Evolutionary conservation across 2,797 vertebrate species (phyloP).

Genomic region (Poecile montanus): DNA sequence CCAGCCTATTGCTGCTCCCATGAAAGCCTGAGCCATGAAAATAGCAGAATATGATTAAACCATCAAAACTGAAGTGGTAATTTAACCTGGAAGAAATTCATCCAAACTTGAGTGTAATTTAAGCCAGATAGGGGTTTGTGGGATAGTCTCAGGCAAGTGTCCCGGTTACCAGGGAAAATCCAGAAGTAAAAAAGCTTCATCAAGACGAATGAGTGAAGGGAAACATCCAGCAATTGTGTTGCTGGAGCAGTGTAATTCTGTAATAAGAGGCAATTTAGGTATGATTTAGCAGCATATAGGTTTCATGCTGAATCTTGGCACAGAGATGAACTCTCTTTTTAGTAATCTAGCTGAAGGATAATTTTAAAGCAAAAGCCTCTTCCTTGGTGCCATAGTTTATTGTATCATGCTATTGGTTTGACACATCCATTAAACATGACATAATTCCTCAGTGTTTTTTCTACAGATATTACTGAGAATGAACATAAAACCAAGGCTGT

Average conservation of each 20-base stretch:
- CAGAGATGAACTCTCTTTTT: not conserved
- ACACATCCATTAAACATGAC: not conserved
- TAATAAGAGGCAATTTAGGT: not conserved
- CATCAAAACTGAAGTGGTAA: not conserved
- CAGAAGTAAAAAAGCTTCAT: not conserved
- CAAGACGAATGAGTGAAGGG: not conserved
- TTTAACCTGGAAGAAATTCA: not conserved
- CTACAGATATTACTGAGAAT: not conserved
- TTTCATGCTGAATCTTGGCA: not conserved
- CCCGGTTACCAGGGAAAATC: not conserved
- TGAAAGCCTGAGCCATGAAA: not conserved
- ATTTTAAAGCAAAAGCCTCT: constrained; percentile 42
- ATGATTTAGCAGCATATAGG: not conserved
- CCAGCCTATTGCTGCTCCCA: not conserved
- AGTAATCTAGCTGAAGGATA: not conserved
- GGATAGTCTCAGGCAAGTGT: not conserved
- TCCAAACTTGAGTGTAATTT: not conserved
- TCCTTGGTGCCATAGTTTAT: not conserved
- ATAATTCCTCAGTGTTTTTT: not conserved
- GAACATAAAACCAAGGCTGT: not conserved
- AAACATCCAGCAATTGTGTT: not conserved
- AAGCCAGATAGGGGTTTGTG: not conserved
- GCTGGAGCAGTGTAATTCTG: not conserved
- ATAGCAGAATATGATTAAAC: not conserved
- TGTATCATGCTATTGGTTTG: not conserved